These are phyloP conservation scores for Drosophila basisetae DNA, from an alignment of 2,888 invertebrate genomes.

Conservation along the genomic window DNA sequence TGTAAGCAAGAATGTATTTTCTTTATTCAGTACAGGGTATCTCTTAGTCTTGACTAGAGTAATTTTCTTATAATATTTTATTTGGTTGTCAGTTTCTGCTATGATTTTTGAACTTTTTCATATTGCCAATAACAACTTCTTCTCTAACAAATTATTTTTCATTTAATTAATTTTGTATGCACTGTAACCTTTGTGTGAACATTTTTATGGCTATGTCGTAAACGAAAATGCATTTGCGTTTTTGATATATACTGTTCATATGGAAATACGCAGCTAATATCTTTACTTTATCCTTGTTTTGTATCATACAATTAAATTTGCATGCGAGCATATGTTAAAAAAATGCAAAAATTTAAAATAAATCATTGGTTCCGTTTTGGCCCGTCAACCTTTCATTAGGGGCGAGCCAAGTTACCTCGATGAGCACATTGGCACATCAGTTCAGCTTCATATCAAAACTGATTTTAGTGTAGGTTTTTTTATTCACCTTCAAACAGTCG, in stretches of 20 bases:
- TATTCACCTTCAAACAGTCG: constrained; percentile 9
- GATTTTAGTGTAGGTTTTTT: constrained; percentile 15
- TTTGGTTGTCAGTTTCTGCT: not conserved
- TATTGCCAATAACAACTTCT: constrained; percentile 8
- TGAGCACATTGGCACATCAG: constrained; percentile 8
- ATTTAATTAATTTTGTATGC: constrained; percentile 56
- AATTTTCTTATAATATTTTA: not conserved
- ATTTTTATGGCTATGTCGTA: constrained; percentile 4
- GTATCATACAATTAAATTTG: not conserved
- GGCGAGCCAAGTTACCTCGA: not conserved
- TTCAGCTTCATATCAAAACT: constrained; percentile 5
- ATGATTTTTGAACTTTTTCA: constrained; percentile 21
- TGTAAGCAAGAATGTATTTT: not conserved
- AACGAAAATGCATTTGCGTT: not conserved
- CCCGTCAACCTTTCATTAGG: not conserved
- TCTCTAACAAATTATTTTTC: constrained; percentile 16
- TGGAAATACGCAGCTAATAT: constrained; percentile 5
- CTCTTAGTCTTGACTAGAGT: not conserved
- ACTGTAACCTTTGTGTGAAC: constrained; percentile 10
- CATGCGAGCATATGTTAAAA: not conserved
- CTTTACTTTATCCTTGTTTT: constrained; percentile 6
- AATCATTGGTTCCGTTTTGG: not conserved
- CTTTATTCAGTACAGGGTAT: not conserved
- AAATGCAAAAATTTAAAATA: not conserved
- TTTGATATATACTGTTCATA: not conserved